Conservation (phyloP, 2,888 invertebrate genomes). For the Lochmaea capreae region DNA sequence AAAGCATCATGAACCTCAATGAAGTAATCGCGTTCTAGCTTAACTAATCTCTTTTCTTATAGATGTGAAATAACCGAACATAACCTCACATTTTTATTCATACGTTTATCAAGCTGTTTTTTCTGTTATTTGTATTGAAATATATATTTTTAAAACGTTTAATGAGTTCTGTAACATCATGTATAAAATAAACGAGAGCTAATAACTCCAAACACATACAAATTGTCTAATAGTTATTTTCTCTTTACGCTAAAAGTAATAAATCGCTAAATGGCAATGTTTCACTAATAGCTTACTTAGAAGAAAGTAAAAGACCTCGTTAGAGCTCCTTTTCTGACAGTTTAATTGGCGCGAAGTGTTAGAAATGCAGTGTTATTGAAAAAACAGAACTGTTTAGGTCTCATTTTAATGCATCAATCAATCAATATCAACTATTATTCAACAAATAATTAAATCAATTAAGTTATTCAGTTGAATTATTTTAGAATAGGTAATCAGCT, state of each 20-base stretch:
- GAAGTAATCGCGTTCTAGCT: too few species aligned
- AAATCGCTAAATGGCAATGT: slow-evolving; percentile 20
- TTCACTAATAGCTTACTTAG: slow-evolving; percentile 13
- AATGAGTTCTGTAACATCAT: background rate
- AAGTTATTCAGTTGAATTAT: slow-evolving; percentile 35
- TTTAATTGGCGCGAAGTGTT: slow-evolving; percentile 32
- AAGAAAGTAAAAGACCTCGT: slow-evolving; percentile 29
- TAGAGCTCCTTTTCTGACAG: slow-evolving; percentile 28
- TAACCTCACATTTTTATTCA: too few species aligned
- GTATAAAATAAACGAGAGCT: background rate
- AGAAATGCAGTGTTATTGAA: slow-evolving; percentile 27
- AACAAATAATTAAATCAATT: slow-evolving; percentile 36
- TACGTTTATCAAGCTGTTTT: too few species aligned
- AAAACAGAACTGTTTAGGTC: slow-evolving; percentile 12
- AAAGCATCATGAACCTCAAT: too few species aligned
- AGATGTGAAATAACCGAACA: too few species aligned
- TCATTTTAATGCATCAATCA: slow-evolving; percentile 34
- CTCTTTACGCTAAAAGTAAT: slow-evolving; percentile 23
- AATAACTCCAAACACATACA: slow-evolving; percentile 2
- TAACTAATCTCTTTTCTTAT: too few species aligned
- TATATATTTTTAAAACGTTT: background rate
- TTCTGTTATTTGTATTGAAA: background rate
- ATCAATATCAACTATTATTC: slow-evolving; percentile 34
- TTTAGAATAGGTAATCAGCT: slow-evolving; percentile 25
- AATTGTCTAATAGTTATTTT: slow-evolving; percentile 24